These are phyloP conservation scores for Podiceps cristatus DNA, from an alignment of 2,113 vertebrate genomes.

Conservation along the genomic window DNA sequence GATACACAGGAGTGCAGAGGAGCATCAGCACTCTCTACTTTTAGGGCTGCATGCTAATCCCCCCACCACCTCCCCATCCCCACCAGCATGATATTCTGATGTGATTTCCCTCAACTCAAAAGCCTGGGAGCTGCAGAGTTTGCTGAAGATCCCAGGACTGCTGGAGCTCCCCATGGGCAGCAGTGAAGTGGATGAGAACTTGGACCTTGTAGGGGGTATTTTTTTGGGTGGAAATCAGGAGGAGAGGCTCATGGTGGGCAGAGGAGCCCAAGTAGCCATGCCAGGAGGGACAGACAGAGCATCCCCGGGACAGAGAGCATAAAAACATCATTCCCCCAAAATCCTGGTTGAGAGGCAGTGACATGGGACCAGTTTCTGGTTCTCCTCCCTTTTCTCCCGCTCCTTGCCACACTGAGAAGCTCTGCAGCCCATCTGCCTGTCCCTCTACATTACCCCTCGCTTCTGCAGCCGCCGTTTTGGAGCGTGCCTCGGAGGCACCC, in stretches of 20 bases:
- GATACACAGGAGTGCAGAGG: neutral
- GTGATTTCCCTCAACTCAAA: neutral
- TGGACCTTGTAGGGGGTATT: neutral
- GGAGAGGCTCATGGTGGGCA: neutral
- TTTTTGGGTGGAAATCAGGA: neutral
- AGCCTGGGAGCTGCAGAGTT: neutral
- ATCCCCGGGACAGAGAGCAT: neutral
- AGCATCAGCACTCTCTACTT: neutral
- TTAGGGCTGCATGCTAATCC: too few species aligned
- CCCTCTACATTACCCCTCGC: fast-evolving
- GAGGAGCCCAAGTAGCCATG: fast-evolving
- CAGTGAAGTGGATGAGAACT: neutral
- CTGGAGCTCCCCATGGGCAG: fast-evolving
- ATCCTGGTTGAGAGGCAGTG: neutral
- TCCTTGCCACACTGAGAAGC: neutral
- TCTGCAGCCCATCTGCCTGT: neutral
- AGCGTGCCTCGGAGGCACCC: neutral
- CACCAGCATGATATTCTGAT: neutral
- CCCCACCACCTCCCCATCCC: neutral
- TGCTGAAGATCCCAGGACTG: neutral
- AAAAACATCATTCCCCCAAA: neutral
- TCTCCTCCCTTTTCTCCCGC: neutral
- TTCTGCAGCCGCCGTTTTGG: neutral
- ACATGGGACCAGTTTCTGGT: fast-evolving
- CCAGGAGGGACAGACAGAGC: neutral